phyloP scores from a whole-genome alignment of 1,140 invertebrate genomes.

The Zophobas atratus region DNA sequence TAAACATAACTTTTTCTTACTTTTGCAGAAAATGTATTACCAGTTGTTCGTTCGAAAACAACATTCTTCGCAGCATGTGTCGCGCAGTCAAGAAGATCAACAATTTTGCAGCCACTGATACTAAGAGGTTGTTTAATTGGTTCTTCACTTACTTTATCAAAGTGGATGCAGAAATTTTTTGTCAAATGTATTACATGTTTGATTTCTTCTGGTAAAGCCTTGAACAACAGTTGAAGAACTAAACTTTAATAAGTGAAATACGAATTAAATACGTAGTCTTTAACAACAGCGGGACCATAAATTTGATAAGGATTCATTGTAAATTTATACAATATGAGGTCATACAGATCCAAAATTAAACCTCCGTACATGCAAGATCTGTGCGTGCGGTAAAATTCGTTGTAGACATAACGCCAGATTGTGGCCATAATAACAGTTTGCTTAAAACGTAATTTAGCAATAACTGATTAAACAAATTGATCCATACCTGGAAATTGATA shows the following conservation, averaged over 20 bases:
- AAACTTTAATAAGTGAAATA: neutral
- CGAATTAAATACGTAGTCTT: conserved; percentile 58
- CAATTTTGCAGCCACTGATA: conserved; percentile 60
- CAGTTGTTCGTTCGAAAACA: conserved; percentile 39
- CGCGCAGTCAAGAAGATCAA: conserved; percentile 61
- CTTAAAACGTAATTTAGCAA: conserved; percentile 49
- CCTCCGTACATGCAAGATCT: conserved; percentile 62
- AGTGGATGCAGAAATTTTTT: conserved; percentile 61
- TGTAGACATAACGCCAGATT: conserved; percentile 62
- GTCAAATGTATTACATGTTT: conserved; percentile 57
- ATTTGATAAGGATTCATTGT: conserved; percentile 55
- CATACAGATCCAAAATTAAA: conserved; percentile 57
- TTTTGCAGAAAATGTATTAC: conserved; percentile 45
- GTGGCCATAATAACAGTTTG: conserved; percentile 57
- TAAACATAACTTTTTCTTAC: conserved; percentile 14
- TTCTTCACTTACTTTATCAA: conserved; percentile 61
- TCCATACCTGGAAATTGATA: conserved; percentile 59
- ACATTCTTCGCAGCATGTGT: conserved; percentile 51
- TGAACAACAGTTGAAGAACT: conserved; percentile 25
- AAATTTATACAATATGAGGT: conserved; percentile 59
- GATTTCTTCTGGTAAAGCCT: conserved; percentile 58
- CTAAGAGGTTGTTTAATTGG: conserved; percentile 46
- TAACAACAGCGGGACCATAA: conserved; percentile 57
- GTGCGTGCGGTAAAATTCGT: conserved; percentile 55
- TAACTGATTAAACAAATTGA: neutral